Base-by-base conservation (phyloP, 1,140 invertebrate genomes). In the Pseudomyrmex dendroicus region DNA sequence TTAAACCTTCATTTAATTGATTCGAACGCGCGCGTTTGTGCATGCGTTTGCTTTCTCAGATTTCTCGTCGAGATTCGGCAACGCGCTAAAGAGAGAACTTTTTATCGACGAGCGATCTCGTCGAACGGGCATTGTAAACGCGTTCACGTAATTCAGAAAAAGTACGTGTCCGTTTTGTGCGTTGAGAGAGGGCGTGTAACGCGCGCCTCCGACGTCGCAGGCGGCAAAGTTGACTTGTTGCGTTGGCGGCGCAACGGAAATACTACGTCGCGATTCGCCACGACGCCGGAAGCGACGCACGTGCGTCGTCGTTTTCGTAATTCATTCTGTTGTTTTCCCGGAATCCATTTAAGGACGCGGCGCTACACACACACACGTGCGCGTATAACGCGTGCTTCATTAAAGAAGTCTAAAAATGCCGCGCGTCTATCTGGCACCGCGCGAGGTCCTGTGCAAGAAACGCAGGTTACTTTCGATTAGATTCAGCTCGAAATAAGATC, bases 101-200 rank as follows among this genome's bases (percentile, higher is more conserved):
- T 25, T 84, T 87, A 86, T 87, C 86, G 70, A 1, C 22, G 2
- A 5, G 2, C 57, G 54, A 84, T 87, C 86, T 86, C 72, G 57
- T 4, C 35, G 35, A 3, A 3, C 25, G 52, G 20, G 13, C 80
- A 88, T 86, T 87, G 67, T 85, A 57, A 89, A 88, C 67, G 80
- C 70, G 59, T 89, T 86, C 88, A 89, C 88, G 88, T 89, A 86
- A 89, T 86, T 84, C 82, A 84, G 74, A 82, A 86, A 86, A 89
- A 86, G 67, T 87, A 82, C 87, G 84, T 83, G 85, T 68, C 63
- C 86, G 87, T 88, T 83, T 74, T 84, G 87, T 83, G 83, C 78
- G 35, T 35, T 35, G 35, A 35, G 35, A 35, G 35, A 35, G 35
- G 5, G 35, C 5, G 35, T 35, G 35, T 35, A 35, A 35, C 35